Base-by-base conservation (phyloP, 2,113 vertebrate species). In the Prolemur simus region DNA sequence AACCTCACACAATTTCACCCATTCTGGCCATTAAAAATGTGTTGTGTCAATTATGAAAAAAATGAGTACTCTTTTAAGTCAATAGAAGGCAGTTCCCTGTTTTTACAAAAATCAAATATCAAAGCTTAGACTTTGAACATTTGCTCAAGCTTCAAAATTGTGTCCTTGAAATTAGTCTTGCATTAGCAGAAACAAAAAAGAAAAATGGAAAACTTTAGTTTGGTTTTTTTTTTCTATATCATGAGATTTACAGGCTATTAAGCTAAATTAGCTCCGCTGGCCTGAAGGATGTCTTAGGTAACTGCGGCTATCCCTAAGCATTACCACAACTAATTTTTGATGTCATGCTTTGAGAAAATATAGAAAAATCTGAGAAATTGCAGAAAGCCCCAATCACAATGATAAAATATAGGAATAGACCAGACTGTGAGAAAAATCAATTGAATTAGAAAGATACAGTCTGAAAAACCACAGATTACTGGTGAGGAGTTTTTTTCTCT, bases 161-260 rank as follows among this genome's bases (percentile, higher is more conserved):
- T 66, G 27, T 56, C 69, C 88, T 96, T 95, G 37, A 97, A 96
- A 91, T 89, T 17, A 49, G 71, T 86, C 86, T 73, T 80, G 4
- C 68, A 29, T 85, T 91, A 45, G 56, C 45, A 95, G n/a, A 94
- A 93, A 87, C 45, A 88, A 45, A 84, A 89, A 87, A 89, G 37
- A 68, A 95, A 96, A 95, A 77, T 45, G 20, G 34, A 94, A 93
- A 88, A 83, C 25, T 54, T 89, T 52, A 60, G 64, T 6, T 60
- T n/a, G n/a, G n/a, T n/a, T 87, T 96, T 85, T 47, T 89, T 54
- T 83, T 54, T 78, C 10, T 52, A 58, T 92, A 92, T 77, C 94
- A 78, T 92, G 87, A 96, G 87, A 93, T 96, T 96, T 96, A 5
- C 83, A 87, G 86, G 78, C 85, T 96, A 92, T 97, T 95, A 88